These are phyloP conservation scores for Drosophila busckii DNA, from an alignment of 1,140 invertebrate genomes.

Conservation along the genomic window DNA sequence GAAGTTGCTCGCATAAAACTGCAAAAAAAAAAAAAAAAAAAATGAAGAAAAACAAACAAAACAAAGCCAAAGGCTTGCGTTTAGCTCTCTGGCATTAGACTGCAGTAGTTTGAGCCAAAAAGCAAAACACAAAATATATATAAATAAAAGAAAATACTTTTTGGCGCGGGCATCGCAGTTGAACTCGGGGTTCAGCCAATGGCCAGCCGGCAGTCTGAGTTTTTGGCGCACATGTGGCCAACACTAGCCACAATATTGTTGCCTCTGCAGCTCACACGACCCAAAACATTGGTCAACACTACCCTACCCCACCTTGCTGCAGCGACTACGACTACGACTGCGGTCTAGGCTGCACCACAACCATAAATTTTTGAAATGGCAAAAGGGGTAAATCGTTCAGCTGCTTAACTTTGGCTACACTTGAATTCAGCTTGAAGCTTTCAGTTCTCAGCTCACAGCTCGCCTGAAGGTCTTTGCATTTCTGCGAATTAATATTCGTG, in stretches of 20 bases:
- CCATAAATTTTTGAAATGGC: slow-evolving; percentile 76
- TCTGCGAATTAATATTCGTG: slow-evolving; percentile 76
- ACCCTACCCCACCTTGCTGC: too few relatives aligned
- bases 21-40: slow-evolving; percentile 34
- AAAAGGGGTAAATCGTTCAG: slow-evolving; percentile 32
- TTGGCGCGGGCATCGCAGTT: slow-evolving; percentile 31
- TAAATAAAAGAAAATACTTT: too few relatives aligned
- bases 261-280: slow-evolving; percentile 53
- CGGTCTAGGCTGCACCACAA: slow-evolving; percentile 56
- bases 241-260: slow-evolving; percentile 32
- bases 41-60: slow-evolving; percentile 23
- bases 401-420: slow-evolving; percentile 27
- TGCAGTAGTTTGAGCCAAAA: slow-evolving; percentile 42
- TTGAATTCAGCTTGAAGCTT: too few relatives aligned
- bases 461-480: slow-evolving; percentile 59
- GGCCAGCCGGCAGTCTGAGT: slow-evolving; percentile 21
- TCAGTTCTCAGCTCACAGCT: too few relatives aligned
- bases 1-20: slow-evolving; percentile 68
- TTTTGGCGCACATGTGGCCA: slow-evolving; percentile 61
- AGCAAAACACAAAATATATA: too few relatives aligned
- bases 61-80: slow-evolving; percentile 22
- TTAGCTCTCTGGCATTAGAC: slow-evolving; percentile 47
- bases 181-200: slow-evolving; percentile 59
- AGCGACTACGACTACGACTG: too few relatives aligned
- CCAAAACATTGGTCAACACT: slow-evolving; percentile 18